Base-by-base conservation (phyloP, 92 coral and sea anemone species). In the Epizoanthus ramosus region DNA sequence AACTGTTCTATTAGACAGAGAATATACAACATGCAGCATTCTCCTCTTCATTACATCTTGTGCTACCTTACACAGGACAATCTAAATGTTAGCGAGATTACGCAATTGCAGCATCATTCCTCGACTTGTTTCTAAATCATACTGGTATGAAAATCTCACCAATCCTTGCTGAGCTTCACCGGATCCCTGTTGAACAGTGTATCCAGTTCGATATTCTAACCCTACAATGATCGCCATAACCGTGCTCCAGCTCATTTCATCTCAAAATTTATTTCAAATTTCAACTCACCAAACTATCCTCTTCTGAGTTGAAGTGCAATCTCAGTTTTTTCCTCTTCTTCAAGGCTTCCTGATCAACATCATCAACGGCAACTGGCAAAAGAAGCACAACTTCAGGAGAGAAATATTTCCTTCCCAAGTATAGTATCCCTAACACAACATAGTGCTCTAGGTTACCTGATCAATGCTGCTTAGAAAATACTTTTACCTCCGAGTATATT, bases 61-160 rank as follows among this genome's bases (percentile, higher is more conserved):
- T 2, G 88, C 97, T 17, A 90, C 83, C 58, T 84, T 87, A 63
- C 89, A 93, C 71, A 93, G 79, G 23, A 93, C 71, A 22, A 93
- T 73, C 97, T 90, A 64, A 5, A 61, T n/a, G 24, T 3, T 28
- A 28, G 31, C 1, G 31, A 28, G 31, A 28, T 28, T 28, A 28
- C 31, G 31, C 31, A 0, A 28, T 2, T 28, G 31, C 31, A 28
- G 31, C 31, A 2, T 28, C 31, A 28, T 28, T 28, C 31, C 31
- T 28, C 31, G 31, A 28, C 31, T 28, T 28, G 31, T 28, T 28
- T 28, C 31, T 28, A 28, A 28, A 28, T 28, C 31, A 28, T 28
- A 28, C 31, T 28, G 31, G 31, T 28, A 28, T 28, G 31, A 28
- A 28, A 0, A 28, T 28, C 31, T 28, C 31, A 28, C 31, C 31